These are phyloP conservation scores for Drosophila infuscata DNA, from an alignment of 2,888 invertebrate species.

Conservation along the genomic window DNA sequence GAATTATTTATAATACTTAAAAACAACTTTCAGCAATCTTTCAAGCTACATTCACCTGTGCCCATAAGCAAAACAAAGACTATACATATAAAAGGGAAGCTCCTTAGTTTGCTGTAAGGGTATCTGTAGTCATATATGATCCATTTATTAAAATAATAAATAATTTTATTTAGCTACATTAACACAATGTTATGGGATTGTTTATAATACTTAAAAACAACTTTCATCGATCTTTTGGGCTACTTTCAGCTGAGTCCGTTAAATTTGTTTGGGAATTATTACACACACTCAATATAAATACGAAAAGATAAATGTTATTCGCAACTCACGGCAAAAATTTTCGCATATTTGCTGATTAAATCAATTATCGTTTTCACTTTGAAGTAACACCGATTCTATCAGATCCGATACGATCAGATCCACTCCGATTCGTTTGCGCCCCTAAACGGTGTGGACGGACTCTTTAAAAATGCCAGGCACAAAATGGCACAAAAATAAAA, in stretches of 20 bases:
- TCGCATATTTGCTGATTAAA: conserved; percentile 54
- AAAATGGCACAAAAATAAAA: conserved; percentile 58
- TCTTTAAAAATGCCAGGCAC: conserved; percentile 71
- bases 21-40: not conserved
- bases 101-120: not conserved
- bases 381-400: conserved; percentile 44
- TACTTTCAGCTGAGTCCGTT: not conserved
- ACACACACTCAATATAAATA: not conserved
- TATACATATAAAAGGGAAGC: not conserved
- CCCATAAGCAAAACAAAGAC: too few relatives aligned
- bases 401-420: conserved; percentile 28
- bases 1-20: not conserved
- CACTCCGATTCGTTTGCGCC: conserved; percentile 24
- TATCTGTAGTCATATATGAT: not conserved
- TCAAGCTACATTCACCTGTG: not conserved
- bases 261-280: not conserved
- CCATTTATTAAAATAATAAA: not conserved
- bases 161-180: not conserved
- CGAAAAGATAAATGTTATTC: not conserved
- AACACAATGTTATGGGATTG: not conserved
- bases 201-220: not conserved
- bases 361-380: conserved; percentile 56
- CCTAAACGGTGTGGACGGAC: conserved; percentile 6
- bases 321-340: conserved; percentile 21
- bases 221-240: not conserved